Conservation (phyloP, 2,113 vertebrate genomes). For the Heterocephalus glaber region DNA sequence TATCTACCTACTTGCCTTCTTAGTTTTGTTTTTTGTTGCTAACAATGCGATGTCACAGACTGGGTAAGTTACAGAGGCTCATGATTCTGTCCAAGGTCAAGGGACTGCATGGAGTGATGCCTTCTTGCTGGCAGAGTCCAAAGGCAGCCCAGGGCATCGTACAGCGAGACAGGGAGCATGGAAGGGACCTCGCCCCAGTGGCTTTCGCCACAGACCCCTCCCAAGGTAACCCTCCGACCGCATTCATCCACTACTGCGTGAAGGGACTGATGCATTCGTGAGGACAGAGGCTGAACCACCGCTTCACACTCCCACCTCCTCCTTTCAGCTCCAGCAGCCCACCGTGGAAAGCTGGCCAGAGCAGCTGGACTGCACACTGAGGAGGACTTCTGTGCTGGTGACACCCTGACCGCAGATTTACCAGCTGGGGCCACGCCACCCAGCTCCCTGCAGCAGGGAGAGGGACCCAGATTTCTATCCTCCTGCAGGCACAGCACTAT, state of each 20-base stretch:
- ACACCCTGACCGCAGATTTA: background rate
- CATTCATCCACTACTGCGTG: background rate
- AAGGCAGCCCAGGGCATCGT: background rate
- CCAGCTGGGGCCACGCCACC: background rate
- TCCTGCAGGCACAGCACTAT: no score
- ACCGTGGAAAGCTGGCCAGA: background rate
- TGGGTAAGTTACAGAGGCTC: background rate
- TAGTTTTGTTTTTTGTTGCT: background rate
- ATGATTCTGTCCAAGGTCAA: background rate
- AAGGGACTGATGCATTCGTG: background rate
- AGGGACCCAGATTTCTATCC: background rate
- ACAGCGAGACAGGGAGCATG: background rate
- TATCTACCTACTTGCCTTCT: background rate
- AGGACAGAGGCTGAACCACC: background rate
- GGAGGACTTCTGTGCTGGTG: background rate
- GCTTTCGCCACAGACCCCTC: background rate
- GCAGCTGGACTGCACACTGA: background rate
- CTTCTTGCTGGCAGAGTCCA: background rate
- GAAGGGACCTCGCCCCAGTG: background rate
- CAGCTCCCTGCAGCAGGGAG: background rate
- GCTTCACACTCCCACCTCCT: background rate
- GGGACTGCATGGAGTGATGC: background rate
- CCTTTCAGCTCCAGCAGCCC: background rate
- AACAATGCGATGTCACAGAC: background rate
- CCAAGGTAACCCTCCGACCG: background rate